Base-by-base conservation (phyloP, 1,140 invertebrate genomes). In the Bombus terrestris region DNA sequence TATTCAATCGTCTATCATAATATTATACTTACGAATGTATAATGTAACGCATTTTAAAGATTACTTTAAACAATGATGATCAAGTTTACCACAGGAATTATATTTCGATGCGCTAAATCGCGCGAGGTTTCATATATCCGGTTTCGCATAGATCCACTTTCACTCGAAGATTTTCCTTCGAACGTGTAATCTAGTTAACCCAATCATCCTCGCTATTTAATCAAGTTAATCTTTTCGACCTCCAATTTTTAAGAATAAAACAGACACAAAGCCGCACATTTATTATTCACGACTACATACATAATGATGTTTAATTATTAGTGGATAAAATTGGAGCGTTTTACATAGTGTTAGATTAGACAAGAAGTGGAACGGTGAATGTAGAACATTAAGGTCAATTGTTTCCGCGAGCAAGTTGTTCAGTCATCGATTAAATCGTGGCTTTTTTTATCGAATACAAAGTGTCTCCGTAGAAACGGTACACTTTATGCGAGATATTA, bases 301-400 rank as follows among this genome's bases (percentile, higher is more conserved):
- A 41, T n/a, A 3, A 28, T 15, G 2, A 57, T 35, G 1, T 3
- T 57, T n/a, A 22, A 59, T 37, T 69, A 59, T 71, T 28, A 13
- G 12, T 0, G 59, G n/a, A n/a, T 62, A 62, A 53, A 53, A 53
- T 53, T 53, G 18, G 5, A 53, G 6, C 47, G 47, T 62, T 62
- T 62, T n/a, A 15, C 18, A 35, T 10, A 3, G 9, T 25, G 6
- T 6, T 53, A 53, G 18, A 53, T 53, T 53, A 53, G 47, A 39
- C 10, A 32, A 66, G 72, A 39, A 75, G 35, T 66, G 25, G 72
- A 83, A 66, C 57, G 35, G 81, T 39, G 81, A 83, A 47, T 10
- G 83, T 79, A 25, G 8, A 64, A 43, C 53, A 62, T 77, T 78
- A 71, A 73, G 83, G 81, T 77, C 73, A 83, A 57, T 47, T n/a